Evolutionary conservation across 2,888 invertebrate genomes (phyloP).

Genomic region (Nebria brevicollis): DNA sequence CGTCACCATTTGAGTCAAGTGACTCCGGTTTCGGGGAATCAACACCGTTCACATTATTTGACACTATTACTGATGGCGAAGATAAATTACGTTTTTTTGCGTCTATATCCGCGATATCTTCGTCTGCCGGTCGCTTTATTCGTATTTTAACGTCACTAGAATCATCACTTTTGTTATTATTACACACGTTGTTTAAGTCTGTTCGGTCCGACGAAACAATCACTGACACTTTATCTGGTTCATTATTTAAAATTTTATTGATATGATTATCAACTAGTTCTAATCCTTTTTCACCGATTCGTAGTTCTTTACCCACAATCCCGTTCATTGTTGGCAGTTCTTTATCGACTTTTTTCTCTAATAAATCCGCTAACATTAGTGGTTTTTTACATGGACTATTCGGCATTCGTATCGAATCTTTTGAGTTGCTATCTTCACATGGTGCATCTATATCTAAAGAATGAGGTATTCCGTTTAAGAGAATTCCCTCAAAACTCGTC

Average conservation of each 20-base stretch:
- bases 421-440: conserved; percentile 67
- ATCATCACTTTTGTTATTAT: conserved; percentile 54
- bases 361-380: conserved; percentile 81
- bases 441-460: conserved; percentile 65
- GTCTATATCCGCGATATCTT: conserved; percentile 62
- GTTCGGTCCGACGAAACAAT: conserved; percentile 48
- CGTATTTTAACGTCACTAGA: conserved; percentile 59
- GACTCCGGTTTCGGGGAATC: conserved; percentile 65
- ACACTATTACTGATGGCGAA: conserved; percentile 58
- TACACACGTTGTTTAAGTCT: conserved; percentile 43
- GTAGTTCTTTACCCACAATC: conserved; percentile 66
- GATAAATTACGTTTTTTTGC: conserved; percentile 62
- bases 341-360: conserved; percentile 80
- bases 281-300: conserved; percentile 69
- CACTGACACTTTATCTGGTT: conserved; percentile 54
- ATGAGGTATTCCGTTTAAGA: conserved; percentile 69
- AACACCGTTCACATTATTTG: conserved; percentile 56
- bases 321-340: conserved; percentile 70
- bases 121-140: conserved; percentile 59
- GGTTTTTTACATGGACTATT: conserved; percentile 68
- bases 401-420: conserved; percentile 60
- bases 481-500: conserved; percentile 72
- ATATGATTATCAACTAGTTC: conserved; percentile 71
- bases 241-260: conserved; percentile 63
- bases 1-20: conserved; percentile 64